Percentiles rank a stretch among this genome's conserved stretches.
phyloP scores from a whole-genome alignment of 2,888 invertebrate species.

The Eupithecia inturbata region DNA sequence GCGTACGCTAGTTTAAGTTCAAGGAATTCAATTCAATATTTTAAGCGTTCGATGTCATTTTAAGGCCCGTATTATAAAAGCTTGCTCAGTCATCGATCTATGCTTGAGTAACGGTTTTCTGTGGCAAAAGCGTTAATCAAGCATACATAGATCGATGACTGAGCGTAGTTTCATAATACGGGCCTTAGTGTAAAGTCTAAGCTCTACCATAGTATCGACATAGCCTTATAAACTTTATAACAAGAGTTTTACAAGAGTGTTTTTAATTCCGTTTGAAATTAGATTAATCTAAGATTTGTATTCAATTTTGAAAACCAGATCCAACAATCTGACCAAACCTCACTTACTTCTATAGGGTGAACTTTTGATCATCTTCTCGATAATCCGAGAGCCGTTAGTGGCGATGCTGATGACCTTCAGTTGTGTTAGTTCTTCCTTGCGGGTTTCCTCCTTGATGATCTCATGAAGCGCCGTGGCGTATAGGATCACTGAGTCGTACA shows the following conservation, averaged over 20 bases:
- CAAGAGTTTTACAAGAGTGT: too few relatives aligned
- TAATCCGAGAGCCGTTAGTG: constrained; percentile 93
- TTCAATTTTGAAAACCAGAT: neutral
- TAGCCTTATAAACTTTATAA: too few relatives aligned
- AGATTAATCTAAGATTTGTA: too few relatives aligned
- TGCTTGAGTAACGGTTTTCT: too few relatives aligned
- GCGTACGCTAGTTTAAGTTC: neutral
- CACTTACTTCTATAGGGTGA: constrained; percentile 93
- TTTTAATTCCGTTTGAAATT: too few relatives aligned
- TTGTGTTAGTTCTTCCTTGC: constrained; percentile 82
- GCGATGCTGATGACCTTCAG: constrained; percentile 87
- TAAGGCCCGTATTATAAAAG: too few relatives aligned
- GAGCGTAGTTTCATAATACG: too few relatives aligned
- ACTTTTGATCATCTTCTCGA: constrained; percentile 92
- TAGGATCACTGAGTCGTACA: constrained; percentile 96
- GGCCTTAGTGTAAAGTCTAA: too few relatives aligned
- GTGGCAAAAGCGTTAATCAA: too few relatives aligned
- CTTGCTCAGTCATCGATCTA: too few relatives aligned
- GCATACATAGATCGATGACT: too few relatives aligned
- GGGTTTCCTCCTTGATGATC: constrained; percentile 85
- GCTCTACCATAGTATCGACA: too few relatives aligned
- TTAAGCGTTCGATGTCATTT: neutral
- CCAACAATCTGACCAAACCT: constrained; percentile 43
- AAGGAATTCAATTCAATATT: neutral
- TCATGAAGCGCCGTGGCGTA: constrained; percentile 94